Conservation (phyloP, 2,888 invertebrate genomes). For the Mamestra brassicae region DNA sequence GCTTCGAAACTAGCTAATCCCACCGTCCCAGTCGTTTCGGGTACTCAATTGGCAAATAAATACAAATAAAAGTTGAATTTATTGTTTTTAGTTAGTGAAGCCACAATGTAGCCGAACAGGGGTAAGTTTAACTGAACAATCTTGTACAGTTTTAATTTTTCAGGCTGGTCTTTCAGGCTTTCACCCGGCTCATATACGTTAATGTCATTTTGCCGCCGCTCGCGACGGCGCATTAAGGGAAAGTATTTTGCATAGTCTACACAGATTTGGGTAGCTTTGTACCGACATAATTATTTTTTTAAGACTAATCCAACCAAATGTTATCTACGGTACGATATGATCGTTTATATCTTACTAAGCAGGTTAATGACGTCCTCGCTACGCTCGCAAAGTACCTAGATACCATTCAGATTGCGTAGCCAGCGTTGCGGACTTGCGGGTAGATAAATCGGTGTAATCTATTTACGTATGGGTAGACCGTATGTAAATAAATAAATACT, state of each 20-base stretch:
- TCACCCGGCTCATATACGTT: conserved; percentile 19
- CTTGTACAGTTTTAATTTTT: conserved; percentile 13
- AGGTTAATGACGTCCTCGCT: conserved; percentile 18
- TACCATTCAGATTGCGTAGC: neutral
- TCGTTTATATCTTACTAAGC: conserved; percentile 6
- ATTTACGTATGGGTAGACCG: neutral
- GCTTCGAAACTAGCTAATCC: conserved; percentile 27
- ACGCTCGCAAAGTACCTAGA: neutral
- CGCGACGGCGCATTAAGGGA: neutral
- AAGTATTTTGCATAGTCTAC: conserved; percentile 15
- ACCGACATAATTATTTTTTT: neutral
- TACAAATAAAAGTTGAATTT: conserved; percentile 26
- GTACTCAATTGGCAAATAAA: conserved; percentile 35
- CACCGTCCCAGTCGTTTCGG: conserved; percentile 16
- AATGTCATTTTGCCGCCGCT: conserved; percentile 7
- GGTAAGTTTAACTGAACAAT: conserved; percentile 2
- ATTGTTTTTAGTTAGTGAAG: conserved; percentile 20
- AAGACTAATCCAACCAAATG: conserved; percentile 7
- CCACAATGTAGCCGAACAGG: conserved; percentile 21
- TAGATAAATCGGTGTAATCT: conserved; percentile 16
- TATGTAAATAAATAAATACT: conserved; percentile 11
- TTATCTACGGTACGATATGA: conserved; percentile 8
- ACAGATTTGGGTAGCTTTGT: conserved; percentile 1
- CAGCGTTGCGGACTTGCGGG: neutral
- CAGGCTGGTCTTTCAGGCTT: neutral